Conservation (phyloP, 2,888 invertebrate species). For the Acleris literana region DNA sequence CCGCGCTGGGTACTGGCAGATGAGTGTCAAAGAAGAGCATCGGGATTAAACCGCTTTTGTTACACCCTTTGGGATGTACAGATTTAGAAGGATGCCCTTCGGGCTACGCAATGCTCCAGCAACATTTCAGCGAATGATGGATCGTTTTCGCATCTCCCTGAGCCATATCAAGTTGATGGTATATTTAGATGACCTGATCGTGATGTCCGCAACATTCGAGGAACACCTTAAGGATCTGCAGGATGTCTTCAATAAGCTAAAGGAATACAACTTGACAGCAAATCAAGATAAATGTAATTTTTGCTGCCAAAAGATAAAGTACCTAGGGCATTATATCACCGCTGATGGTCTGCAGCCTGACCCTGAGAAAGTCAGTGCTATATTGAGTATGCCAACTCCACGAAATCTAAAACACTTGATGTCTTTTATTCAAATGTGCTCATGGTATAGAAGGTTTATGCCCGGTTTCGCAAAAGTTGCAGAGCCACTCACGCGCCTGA, state of each 20-base stretch:
- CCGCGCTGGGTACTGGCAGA: conserved; percentile 53
- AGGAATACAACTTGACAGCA: neutral
- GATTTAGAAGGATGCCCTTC: conserved; percentile 50
- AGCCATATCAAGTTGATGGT: conserved; percentile 39
- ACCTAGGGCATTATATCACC: conserved; percentile 24
- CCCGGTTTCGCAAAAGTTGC: conserved; percentile 40
- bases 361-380: conserved; percentile 35
- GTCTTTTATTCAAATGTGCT: conserved; percentile 10
- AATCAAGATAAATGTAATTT: conserved; percentile 41
- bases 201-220: conserved; percentile 42
- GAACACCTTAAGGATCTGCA: conserved; percentile 42
- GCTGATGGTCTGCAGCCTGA: conserved; percentile 32
- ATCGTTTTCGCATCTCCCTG: conserved; percentile 42
- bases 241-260: conserved; percentile 34
- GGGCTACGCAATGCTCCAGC: conserved; percentile 50
- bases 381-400: conserved; percentile 24
- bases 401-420: conserved; percentile 36
- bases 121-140: conserved; percentile 50
- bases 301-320: conserved; percentile 31
- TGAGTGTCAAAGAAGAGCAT: conserved; percentile 39
- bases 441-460: conserved; percentile 44
- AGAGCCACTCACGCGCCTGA: conserved; percentile 43
- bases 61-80: conserved; percentile 46
- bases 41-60: conserved; percentile 44
- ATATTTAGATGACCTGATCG: conserved; percentile 48